A percentile compares a stretch with the other conserved stretches of the same genome.
These are phyloP conservation scores for Tribolium castaneum DNA, from an alignment of 1,140 invertebrate genomes.

Conservation along the genomic window DNA sequence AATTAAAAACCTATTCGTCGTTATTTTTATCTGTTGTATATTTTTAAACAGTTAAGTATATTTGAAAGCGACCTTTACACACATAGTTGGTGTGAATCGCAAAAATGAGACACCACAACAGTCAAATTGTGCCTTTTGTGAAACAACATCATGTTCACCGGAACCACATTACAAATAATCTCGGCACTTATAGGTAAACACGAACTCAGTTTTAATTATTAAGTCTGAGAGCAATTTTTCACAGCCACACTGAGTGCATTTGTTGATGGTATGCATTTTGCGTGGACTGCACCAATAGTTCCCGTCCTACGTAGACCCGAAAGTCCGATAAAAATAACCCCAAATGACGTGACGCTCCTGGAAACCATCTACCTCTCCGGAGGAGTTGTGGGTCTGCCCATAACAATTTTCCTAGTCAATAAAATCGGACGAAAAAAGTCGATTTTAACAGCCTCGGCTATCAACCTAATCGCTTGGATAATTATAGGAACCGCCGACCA, in stretches of 20 bases:
- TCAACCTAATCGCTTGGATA: constrained; percentile 73
- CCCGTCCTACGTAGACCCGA: constrained; percentile 64
- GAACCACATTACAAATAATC: neutral
- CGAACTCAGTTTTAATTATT: neutral
- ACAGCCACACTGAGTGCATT: neutral
- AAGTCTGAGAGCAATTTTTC: neutral
- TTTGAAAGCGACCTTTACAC: neutral
- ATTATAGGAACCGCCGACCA: constrained; percentile 66
- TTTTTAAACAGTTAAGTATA: neutral
- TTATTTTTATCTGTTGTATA: neutral
- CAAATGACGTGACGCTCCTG: constrained; percentile 67
- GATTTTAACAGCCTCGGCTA: constrained; percentile 68
- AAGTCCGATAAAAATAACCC: constrained; percentile 58
- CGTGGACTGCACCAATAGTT: constrained; percentile 73
- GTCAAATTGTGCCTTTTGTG: neutral
- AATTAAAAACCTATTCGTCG: neutral
- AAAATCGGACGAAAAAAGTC: constrained; percentile 73
- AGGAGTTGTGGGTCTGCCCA: constrained; percentile 70
- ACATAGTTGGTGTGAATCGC: neutral
- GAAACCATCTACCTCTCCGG: constrained; percentile 72
- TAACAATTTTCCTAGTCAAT: constrained; percentile 69
- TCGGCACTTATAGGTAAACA: neutral
- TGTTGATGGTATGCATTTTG: constrained; percentile 57
- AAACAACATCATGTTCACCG: neutral
- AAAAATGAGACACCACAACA: neutral